A percentile compares a stretch with the other conserved stretches of the same genome.
Evolutionary conservation across 2,888 invertebrate genomes (phyloP).

Genomic region (Dynastes tityus): DNA sequence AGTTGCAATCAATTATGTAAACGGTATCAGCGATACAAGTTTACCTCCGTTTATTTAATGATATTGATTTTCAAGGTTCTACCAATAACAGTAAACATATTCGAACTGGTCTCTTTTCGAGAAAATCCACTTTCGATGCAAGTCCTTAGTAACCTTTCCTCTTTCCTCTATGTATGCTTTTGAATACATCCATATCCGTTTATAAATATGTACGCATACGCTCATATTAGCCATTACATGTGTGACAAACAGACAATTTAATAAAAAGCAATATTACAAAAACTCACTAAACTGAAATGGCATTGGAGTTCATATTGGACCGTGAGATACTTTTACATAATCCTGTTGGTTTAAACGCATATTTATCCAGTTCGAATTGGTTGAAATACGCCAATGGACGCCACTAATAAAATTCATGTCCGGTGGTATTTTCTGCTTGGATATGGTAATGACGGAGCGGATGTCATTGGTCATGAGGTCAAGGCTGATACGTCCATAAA

Average conservation of each 20-base stretch:
- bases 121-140: too few species aligned
- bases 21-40: too few species aligned
- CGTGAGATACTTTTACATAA: constrained; percentile 34
- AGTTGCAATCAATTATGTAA: too few species aligned
- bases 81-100: too few species aligned
- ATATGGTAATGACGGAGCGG: neutral
- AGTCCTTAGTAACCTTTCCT: too few species aligned
- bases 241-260: neutral
- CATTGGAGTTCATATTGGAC: constrained; percentile 11
- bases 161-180: too few species aligned
- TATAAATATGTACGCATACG: too few species aligned
- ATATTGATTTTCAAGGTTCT: too few species aligned
- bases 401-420: constrained; percentile 9
- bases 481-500: constrained; percentile 13
- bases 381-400: neutral
- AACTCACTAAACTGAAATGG: constrained; percentile 1
- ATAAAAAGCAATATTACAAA: neutral
- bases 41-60: too few species aligned
- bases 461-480: constrained; percentile 28
- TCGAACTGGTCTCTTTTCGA: too few species aligned
- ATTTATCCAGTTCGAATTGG: constrained; percentile 3
- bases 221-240: too few species aligned
- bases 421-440: constrained; percentile 4
- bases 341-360: neutral
- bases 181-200: too few species aligned